Percentiles rank a stretch among this genome's conserved stretches.
Evolutionary conservation across 2,113 vertebrate species (phyloP).

Genomic region (Aptenodytes forsteri): DNA sequence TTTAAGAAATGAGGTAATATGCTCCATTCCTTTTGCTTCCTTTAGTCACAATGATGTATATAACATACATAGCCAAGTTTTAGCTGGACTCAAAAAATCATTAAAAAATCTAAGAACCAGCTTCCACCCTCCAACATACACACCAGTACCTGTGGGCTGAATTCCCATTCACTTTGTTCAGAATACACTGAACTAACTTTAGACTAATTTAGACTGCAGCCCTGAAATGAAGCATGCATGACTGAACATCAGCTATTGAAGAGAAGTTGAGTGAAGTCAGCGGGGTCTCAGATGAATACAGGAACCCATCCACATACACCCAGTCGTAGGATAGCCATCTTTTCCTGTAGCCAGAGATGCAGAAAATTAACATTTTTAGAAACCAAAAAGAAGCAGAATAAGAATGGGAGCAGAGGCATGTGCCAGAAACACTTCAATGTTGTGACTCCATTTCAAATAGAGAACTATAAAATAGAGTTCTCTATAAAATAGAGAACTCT

Average conservation of each 20-base stretch:
- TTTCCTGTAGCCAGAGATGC: not conserved
- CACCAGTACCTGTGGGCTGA: not conserved
- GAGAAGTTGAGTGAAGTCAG: not conserved
- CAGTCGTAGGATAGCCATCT: not conserved
- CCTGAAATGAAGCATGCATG: not conserved
- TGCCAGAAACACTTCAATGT: not conserved
- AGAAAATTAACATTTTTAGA: not conserved
- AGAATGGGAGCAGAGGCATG: not conserved
- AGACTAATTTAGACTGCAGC: not conserved
- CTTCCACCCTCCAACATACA: not conserved
- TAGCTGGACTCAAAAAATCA: not conserved
- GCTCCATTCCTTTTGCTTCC: not conserved
- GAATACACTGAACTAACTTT: not conserved
- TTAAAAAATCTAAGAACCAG: not conserved
- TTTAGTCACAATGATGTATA: not conserved
- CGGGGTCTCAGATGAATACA: not conserved
- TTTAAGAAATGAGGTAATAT: conserved; percentile 8
- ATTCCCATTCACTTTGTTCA: not conserved
- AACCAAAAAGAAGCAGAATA: not conserved
- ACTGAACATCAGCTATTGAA: not conserved
- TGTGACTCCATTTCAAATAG: not conserved
- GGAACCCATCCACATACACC: not conserved
- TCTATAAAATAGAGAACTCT: too few relatives aligned
- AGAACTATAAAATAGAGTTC: not conserved
- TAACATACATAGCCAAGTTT: not conserved